Evolutionary conservation across 2,113 vertebrate genomes (phyloP).

Genomic region (Desmodus rotundus): DNA sequence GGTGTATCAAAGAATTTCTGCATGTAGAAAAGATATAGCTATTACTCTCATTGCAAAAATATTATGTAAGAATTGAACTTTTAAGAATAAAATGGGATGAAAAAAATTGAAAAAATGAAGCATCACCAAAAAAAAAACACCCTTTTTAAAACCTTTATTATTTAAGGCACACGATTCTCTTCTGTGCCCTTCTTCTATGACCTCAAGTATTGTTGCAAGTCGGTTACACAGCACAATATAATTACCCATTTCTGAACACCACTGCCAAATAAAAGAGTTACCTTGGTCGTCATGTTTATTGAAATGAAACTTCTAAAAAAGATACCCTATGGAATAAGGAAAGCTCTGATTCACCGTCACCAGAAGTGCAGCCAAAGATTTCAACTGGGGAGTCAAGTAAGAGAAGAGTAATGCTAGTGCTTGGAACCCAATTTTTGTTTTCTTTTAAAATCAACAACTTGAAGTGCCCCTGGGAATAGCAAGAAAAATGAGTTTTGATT

Average conservation of each 20-base stretch:
- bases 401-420: not conserved
- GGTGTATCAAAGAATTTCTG: not conserved
- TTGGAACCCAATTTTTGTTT: not conserved
- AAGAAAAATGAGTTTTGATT: conserved; percentile 47
- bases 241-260: not conserved
- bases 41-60: not conserved
- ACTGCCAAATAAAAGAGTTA: not conserved
- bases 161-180: not conserved
- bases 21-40: not conserved
- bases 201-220: not conserved
- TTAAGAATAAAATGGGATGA: not conserved
- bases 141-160: not conserved
- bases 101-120: not conserved
- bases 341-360: not conserved
- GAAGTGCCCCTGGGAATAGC: not conserved
- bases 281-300: not conserved
- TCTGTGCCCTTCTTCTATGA: not conserved
- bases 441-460: conserved; percentile 23
- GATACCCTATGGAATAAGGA: not conserved
- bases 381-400: not conserved
- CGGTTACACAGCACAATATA: not conserved
- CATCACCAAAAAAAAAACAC: not conserved
- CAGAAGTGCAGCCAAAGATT: not conserved
- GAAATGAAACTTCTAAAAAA: conserved; percentile 16
- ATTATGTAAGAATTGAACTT: not conserved